Percentiles rank a stretch among this genome's conserved stretches.
phyloP scores from a whole-genome alignment of 2,888 invertebrate genomes.

The Cybosia mesomella region DNA sequence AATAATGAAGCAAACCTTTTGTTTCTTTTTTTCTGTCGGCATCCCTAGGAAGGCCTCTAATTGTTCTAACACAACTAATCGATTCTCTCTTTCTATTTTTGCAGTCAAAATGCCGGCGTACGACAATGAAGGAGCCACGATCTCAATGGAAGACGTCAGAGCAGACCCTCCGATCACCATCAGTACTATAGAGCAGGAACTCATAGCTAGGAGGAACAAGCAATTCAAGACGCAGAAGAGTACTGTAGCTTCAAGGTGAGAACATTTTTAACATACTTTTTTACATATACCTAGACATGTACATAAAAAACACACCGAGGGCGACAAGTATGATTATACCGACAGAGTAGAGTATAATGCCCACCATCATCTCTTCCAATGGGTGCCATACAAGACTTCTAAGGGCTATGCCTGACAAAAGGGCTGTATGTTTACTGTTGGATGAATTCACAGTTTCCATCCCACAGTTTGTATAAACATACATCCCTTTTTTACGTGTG shows the following conservation, averaged over 20 bases:
- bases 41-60: neutral
- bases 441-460: too few relatives aligned
- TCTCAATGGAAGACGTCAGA: conserved; percentile 81
- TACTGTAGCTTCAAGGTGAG: conserved; percentile 86
- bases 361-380: too few relatives aligned
- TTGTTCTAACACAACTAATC: neutral
- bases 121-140: conserved; percentile 82
- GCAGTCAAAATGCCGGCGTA: conserved; percentile 80
- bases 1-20: neutral
- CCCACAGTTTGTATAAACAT: too few relatives aligned
- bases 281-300: too few relatives aligned
- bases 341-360: too few relatives aligned
- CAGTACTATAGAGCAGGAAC: conserved; percentile 71
- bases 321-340: too few relatives aligned
- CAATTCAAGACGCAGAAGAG: conserved; percentile 89
- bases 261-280: neutral
- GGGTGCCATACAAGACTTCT: too few relatives aligned
- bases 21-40: too few relatives aligned
- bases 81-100: conserved; percentile 9
- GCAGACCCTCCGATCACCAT: conserved; percentile 64
- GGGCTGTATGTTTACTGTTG: too few relatives aligned
- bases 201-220: conserved; percentile 66
- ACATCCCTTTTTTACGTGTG: too few relatives aligned
- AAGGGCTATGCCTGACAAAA: too few relatives aligned
- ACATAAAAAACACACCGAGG: too few relatives aligned